A percentile compares a stretch with the other conserved stretches of the same genome.
phyloP scores from a whole-genome alignment of 1,140 invertebrate genomes.

The Drosophila navojoa region DNA sequence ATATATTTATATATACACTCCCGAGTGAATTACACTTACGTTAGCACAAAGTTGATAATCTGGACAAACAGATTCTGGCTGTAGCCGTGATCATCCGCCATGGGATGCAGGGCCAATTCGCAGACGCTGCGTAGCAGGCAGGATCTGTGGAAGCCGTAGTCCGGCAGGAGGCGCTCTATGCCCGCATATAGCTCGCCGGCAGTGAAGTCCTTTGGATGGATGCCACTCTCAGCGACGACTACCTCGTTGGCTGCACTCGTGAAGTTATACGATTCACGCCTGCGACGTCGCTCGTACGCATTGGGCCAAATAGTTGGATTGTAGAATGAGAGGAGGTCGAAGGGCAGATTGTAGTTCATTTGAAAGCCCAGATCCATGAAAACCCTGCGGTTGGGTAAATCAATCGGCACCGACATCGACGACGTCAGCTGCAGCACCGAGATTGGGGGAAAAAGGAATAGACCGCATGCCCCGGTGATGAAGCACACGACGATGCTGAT shows the following conservation, averaged over 20 bases:
- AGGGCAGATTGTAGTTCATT: constrained; percentile 75
- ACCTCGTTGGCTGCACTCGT: constrained; percentile 1
- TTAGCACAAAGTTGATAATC: constrained; percentile 70
- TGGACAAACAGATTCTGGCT: constrained; percentile 61
- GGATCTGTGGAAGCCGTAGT: constrained; percentile 68
- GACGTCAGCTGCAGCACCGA: constrained; percentile 60
- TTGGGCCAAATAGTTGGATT: constrained; percentile 68
- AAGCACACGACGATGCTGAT: constrained; percentile 7
- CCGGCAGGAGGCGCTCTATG: constrained; percentile 53
- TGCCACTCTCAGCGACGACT: constrained; percentile 11
- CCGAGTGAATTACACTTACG: constrained; percentile 49
- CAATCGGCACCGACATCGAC: constrained; percentile 60
- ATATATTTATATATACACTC: not conserved
- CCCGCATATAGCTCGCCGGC: constrained; percentile 73
- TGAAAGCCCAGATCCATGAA: constrained; percentile 75
- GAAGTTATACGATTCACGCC: constrained; percentile 34
- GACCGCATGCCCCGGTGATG: not conserved
- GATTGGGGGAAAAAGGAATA: constrained; percentile 45
- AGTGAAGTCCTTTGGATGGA: constrained; percentile 69
- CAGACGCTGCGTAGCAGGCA: constrained; percentile 76
- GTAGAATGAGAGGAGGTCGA: constrained; percentile 55
- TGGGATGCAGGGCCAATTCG: constrained; percentile 75
- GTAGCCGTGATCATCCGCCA: constrained; percentile 58
- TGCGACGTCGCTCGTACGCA: constrained; percentile 44
- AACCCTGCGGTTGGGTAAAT: constrained; percentile 57